Conservation (phyloP, 2,888 invertebrate species). For the Linnaemya tessellans region DNA sequence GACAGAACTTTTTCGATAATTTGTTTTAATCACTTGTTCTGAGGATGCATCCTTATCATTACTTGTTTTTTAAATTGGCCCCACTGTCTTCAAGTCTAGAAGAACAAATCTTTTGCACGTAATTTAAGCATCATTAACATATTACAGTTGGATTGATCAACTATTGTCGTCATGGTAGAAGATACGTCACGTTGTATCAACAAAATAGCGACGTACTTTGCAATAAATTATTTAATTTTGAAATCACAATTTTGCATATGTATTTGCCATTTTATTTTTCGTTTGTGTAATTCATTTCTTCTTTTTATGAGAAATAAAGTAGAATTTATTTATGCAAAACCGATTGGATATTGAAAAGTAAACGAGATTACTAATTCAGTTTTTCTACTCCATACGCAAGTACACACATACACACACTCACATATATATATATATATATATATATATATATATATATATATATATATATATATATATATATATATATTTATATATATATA, state of each 20-base stretch:
- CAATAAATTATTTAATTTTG: constrained; percentile 20
- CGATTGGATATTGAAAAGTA: constrained; percentile 30
- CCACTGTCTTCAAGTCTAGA: not conserved
- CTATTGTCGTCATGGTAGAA: constrained; percentile 27
- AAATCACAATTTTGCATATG: constrained; percentile 15
- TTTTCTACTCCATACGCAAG: not conserved
- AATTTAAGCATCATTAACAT: constrained; percentile 31
- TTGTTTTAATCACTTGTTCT: no score
- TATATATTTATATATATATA: no score
- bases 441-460: no score
- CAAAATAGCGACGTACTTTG: constrained; percentile 19
- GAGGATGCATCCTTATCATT: not conserved
- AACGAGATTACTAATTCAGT: constrained; percentile 28
- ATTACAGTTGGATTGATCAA: constrained; percentile 11
- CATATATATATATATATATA: no score
- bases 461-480: no score
- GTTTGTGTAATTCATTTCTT: not conserved
- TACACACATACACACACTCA: no score
- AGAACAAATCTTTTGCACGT: constrained; percentile 1
- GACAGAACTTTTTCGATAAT: no score
- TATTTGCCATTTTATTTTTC: constrained; percentile 6
- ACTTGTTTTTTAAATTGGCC: not conserved
- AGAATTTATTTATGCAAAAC: constrained; percentile 29
- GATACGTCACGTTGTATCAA: constrained; percentile 28
- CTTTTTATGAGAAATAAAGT: constrained; percentile 15